Base-by-base conservation (phyloP, 1,140 invertebrate genomes). In the Drosophila guanche region DNA sequence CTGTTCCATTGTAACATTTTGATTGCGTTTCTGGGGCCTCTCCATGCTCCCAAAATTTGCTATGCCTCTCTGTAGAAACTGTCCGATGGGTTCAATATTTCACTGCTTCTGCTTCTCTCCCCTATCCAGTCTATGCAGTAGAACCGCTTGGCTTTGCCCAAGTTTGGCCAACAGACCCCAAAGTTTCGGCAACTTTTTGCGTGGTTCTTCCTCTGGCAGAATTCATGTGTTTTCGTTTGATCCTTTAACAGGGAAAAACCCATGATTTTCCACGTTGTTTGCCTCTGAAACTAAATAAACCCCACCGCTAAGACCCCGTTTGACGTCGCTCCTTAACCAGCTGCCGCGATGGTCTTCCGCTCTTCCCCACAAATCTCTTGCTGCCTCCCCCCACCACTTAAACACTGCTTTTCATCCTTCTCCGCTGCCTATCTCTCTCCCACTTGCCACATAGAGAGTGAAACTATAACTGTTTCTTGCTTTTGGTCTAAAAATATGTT, bases 401-500 rank as follows among this genome's bases (percentile, higher is more conserved):
- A 37, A 8, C 23, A 22, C 37, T 41, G 16, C 5, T 27, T 45
- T 37, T 37, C 33, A 4, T 37, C 10, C 33, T 37, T 37, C 33
- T 37, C 1, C 33, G 1, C 10, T 4, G 3, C 29, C 29, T 10
- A 8, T 33, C 2, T 33, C 8, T 37, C 33, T 37, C 10, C 33
- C 33, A 12, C 33, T 37, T 10, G 33, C 33, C 4, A 10, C 33
- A 37, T 10, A 43, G 6, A 27, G 20, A 22, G 63, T 43, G 54
- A 75, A 75, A 79, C 65, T 75, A 68, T 67, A 85, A 80, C 72
- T 51, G 80, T 80, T 70, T 47, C 77, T 86, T 73, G 33, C 62
- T 63, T 47, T 25, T 51, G 55, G 42, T 53, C 76, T 86, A 80
- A 86, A 84, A 84, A 86, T 84, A 81, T 81, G 59, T 45, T 52